These are phyloP conservation scores for Acrobasis repandana DNA, from an alignment of 2,888 invertebrate genomes.

Conservation along the genomic window DNA sequence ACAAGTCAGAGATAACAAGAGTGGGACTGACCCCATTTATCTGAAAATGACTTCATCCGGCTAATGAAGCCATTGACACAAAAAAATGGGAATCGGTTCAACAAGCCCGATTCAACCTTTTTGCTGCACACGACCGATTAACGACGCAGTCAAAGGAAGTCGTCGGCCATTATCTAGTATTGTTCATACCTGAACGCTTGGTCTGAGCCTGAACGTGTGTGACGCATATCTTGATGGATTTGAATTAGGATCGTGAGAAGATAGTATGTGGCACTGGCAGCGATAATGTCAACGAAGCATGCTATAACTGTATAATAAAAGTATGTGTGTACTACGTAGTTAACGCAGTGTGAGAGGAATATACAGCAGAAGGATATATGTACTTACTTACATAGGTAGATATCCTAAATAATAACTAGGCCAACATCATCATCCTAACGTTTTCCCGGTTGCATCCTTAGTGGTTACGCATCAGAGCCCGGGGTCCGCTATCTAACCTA, in stretches of 20 bases:
- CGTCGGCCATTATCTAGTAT: conserved; percentile 2
- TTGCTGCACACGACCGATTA: background rate
- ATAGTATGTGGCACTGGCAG: conserved; percentile 5
- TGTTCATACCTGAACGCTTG: conserved; percentile 9
- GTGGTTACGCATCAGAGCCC: no score
- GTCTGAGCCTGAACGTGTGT: background rate
- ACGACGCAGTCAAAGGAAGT: background rate
- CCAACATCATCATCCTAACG: no score
- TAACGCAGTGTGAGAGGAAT: conserved; percentile 3
- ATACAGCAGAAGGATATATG: background rate
- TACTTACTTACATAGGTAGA: no score
- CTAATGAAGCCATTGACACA: background rate
- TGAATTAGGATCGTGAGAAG: conserved; percentile 33
- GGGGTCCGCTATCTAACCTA: no score
- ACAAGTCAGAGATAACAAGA: background rate
- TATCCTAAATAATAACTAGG: no score
- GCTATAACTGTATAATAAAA: conserved; percentile 5
- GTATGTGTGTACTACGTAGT: background rate
- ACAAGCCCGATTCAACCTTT: background rate
- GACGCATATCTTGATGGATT: conserved; percentile 18
- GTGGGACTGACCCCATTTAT: background rate
- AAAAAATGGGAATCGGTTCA: background rate
- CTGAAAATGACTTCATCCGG: background rate
- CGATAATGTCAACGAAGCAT: conserved; percentile 3
- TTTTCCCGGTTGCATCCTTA: no score